These are phyloP conservation scores for Eueremaeus valkanovi DNA, from an alignment of 2,888 invertebrate species.

Conservation along the genomic window DNA sequence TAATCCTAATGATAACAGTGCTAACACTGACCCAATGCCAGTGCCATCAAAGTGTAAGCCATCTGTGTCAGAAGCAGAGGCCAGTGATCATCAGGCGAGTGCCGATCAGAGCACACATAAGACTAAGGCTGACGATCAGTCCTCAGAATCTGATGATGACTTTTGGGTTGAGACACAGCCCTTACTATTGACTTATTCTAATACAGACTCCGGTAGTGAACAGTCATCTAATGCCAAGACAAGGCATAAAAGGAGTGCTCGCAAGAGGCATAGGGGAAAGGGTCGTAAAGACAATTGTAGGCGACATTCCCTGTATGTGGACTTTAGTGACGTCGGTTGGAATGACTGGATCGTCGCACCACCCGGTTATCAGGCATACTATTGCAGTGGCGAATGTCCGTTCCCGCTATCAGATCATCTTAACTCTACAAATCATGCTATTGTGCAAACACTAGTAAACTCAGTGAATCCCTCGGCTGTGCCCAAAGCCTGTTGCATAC, in stretches of 20 bases:
- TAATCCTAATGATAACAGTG: not conserved
- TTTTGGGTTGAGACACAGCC: conserved; percentile 13
- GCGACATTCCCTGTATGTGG: conserved; percentile 83
- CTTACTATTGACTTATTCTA: conserved; percentile 25
- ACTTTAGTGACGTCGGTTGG: conserved; percentile 96
- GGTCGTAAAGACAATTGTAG: conserved; percentile 62
- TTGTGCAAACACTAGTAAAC: conserved; percentile 94
- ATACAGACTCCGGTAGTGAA: not conserved
- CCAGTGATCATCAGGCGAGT: not conserved
- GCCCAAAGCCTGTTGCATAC: conserved; percentile 95
- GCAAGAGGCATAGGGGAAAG: not conserved
- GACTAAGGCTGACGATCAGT: not conserved
- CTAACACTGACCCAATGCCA: not conserved
- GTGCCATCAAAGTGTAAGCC: not conserved
- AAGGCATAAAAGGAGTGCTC: not conserved
- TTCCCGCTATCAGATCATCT: conserved; percentile 89
- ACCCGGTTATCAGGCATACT: conserved; percentile 90
- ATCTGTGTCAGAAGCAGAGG: not conserved
- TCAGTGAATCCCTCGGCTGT: conserved; percentile 83
- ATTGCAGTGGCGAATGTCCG: conserved; percentile 91
- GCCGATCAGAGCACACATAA: not conserved
- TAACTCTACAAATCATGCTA: conserved; percentile 97
- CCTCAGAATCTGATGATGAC: not conserved
- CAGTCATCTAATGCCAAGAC: not conserved
- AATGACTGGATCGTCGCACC: conserved; percentile 98